Conservation (phyloP, 2,888 invertebrate genomes). For the Chrysomela aeneicollis region DNA sequence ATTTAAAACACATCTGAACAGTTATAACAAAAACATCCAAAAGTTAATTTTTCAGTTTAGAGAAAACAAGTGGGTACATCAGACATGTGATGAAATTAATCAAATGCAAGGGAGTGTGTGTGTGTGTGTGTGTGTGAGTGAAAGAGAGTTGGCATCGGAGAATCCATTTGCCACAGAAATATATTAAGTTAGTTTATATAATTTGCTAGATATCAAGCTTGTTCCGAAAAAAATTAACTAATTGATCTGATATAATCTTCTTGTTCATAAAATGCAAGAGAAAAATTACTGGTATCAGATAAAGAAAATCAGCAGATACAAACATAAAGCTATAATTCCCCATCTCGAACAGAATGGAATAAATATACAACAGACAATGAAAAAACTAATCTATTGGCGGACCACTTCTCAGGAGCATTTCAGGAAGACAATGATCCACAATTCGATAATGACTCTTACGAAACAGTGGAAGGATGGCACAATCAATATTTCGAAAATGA, state of each 20-base stretch:
- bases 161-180: too few relatives aligned
- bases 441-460: neutral
- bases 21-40: neutral
- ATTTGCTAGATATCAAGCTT: too few relatives aligned
- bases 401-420: too few relatives aligned
- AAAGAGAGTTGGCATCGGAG: too few relatives aligned
- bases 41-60: neutral
- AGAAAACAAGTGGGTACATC: neutral
- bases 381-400: neutral
- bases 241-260: too few relatives aligned
- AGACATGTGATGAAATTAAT: constrained; percentile 22
- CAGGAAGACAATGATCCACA: constrained; percentile 6
- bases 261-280: too few relatives aligned
- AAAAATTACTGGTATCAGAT: neutral
- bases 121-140: constrained; percentile 5
- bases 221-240: too few relatives aligned
- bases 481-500: neutral
- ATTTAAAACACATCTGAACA: constrained; percentile 10
- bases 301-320: too few relatives aligned
- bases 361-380: too few relatives aligned
- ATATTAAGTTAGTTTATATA: too few relatives aligned
- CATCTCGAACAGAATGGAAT: too few relatives aligned
- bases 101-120: constrained; percentile 9
- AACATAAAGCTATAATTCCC: too few relatives aligned
- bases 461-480: neutral